These are phyloP conservation scores for Acrocephalus scirpaceus DNA, from an alignment of 2,797 vertebrate species.

Conservation along the genomic window DNA sequence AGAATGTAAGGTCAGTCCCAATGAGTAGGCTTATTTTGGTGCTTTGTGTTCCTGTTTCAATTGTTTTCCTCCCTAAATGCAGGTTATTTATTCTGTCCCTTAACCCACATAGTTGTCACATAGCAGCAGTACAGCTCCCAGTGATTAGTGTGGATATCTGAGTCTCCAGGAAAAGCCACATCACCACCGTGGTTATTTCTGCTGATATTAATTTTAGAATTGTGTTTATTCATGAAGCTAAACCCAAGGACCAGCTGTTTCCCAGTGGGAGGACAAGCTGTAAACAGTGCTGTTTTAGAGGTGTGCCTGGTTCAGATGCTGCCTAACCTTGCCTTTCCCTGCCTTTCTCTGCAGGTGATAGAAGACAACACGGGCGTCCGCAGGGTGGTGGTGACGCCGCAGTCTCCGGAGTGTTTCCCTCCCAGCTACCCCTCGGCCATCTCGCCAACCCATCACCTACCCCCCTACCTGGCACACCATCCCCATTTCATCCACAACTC, in stretches of 20 bases:
- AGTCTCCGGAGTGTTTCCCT: slow-evolving; percentile 95
- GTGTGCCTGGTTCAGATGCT: not conserved
- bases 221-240: not conserved
- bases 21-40: slow-evolving; percentile 15
- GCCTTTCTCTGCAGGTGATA: slow-evolving; percentile 82
- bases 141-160: slow-evolving; percentile 23
- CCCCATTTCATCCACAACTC: slow-evolving; percentile 96
- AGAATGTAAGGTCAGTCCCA: not conserved
- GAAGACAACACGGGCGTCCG: slow-evolving; percentile 96
- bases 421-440: slow-evolving; percentile 94
- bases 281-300: not conserved
- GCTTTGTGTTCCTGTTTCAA: slow-evolving; percentile 9
- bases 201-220: slow-evolving; percentile 52
- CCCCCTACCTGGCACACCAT: slow-evolving; percentile 90
- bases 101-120: not conserved
- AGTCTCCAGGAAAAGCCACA: slow-evolving; percentile 23
- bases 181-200: not conserved
- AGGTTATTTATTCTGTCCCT: slow-evolving; percentile 9
- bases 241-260: not conserved
- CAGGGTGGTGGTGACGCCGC: slow-evolving; percentile 94
- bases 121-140: not conserved
- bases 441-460: slow-evolving; percentile 92
- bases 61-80: slow-evolving; percentile 39
- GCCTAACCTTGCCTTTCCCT: not conserved
- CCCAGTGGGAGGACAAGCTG: not conserved